Conservation (phyloP, 1,140 invertebrate genomes). For the Elymnias hypermnestra region DNA sequence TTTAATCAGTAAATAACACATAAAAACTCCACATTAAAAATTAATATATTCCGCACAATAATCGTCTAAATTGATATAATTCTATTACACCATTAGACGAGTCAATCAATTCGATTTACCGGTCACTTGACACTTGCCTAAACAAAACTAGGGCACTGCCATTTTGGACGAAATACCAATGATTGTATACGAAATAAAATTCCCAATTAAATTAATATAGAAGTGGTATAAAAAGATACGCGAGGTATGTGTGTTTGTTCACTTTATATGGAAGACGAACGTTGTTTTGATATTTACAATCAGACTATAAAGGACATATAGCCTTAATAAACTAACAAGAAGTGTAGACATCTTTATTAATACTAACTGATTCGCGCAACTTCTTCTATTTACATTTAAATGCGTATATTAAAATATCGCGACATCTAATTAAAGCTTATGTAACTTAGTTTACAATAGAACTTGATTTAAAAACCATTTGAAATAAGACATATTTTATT, state of each 20-base stretch:
- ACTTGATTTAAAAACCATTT: too few relatives aligned
- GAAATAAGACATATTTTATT: too few relatives aligned
- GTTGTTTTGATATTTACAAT: too few relatives aligned
- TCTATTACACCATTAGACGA: background rate
- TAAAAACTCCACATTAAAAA: background rate
- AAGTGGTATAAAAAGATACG: background rate
- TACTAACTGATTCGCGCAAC: too few relatives aligned
- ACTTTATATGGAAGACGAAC: background rate
- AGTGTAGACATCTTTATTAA: too few relatives aligned
- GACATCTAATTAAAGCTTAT: too few relatives aligned
- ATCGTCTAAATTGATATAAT: conserved; percentile 4
- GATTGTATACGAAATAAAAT: conserved; percentile 2
- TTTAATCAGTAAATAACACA: background rate
- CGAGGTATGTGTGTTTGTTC: background rate
- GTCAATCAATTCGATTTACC: background rate
- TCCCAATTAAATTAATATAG: background rate
- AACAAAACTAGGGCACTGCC: background rate
- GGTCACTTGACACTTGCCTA: background rate
- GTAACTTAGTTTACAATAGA: too few relatives aligned
- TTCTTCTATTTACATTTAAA: too few relatives aligned
- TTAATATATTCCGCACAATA: background rate
- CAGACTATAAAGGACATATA: too few relatives aligned
- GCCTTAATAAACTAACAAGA: too few relatives aligned
- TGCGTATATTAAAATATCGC: too few relatives aligned
- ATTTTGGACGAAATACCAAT: background rate